Evolutionary conservation across 2,797 vertebrate species (phyloP).

Genomic region (Liasis olivaceus): DNA sequence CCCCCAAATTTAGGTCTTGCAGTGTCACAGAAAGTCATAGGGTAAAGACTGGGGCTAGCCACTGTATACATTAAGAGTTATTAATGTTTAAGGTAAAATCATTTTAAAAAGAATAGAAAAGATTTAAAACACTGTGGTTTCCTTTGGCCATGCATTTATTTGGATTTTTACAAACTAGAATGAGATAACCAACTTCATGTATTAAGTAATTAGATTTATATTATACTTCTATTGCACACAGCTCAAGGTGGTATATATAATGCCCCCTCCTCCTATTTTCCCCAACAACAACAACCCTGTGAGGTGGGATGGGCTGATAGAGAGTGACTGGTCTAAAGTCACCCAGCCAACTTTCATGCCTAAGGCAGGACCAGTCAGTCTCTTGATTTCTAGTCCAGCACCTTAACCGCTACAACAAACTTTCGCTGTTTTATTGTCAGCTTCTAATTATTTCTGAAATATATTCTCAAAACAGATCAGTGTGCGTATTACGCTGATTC

Average conservation of each 20-base stretch:
- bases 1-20: not conserved
- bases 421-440: not conserved
- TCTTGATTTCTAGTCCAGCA: not conserved
- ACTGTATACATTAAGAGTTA: slow-evolving; percentile 20
- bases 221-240: not conserved
- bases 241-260: not conserved
- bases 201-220: too few relatives aligned
- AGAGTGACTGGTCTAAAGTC: not conserved
- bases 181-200: not conserved
- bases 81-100: slow-evolving; percentile 22
- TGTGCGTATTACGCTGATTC: not conserved
- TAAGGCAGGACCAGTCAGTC: not conserved
- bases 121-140: slow-evolving; percentile 19
- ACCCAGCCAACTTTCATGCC: not conserved
- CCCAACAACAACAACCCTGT: not conserved
- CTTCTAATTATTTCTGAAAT: not conserved
- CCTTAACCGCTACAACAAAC: not conserved
- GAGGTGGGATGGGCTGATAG: not conserved
- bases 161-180: slow-evolving; percentile 18
- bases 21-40: slow-evolving; percentile 5
- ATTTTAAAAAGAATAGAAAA: not conserved
- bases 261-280: not conserved
- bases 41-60: slow-evolving; percentile 29
- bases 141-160: slow-evolving; percentile 20
- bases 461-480: not conserved